Evolutionary conservation across 2,888 invertebrate species (phyloP).

Genomic region (Thereva unica): DNA sequence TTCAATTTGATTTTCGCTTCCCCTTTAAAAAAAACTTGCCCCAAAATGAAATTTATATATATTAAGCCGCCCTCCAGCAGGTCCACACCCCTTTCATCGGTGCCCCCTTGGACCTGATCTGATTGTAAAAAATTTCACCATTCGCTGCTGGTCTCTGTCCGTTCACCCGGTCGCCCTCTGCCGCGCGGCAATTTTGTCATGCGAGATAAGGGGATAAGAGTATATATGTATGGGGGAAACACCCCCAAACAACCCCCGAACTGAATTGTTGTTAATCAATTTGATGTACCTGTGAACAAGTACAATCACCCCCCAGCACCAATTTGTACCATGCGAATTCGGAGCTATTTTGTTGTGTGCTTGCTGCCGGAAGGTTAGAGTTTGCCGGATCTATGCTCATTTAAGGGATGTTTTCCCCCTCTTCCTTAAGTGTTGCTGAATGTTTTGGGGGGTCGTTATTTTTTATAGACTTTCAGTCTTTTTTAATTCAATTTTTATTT

Average conservation of each 20-base stretch:
- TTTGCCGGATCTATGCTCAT: slow-evolving; percentile 17
- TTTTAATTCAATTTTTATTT: slow-evolving; percentile 37
- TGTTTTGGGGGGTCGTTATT: slow-evolving; percentile 24
- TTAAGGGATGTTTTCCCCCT: slow-evolving; percentile 13
- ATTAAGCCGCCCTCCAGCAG: slow-evolving; percentile 23
- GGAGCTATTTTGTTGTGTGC: neutral
- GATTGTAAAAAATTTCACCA: slow-evolving; percentile 18
- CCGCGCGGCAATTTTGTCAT: no score
- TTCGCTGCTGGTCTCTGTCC: no score
- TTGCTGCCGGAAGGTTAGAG: no score
- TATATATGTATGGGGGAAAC: neutral
- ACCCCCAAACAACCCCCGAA: neutral
- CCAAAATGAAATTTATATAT: slow-evolving; percentile 9
- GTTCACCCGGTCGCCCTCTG: no score
- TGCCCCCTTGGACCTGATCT: slow-evolving; percentile 14
- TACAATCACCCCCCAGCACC: slow-evolving; percentile 44
- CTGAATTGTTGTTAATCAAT: slow-evolving; percentile 44
- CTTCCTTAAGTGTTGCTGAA: neutral
- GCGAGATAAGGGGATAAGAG: no score
- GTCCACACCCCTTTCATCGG: slow-evolving; percentile 4
- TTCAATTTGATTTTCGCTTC: slow-evolving; percentile 30
- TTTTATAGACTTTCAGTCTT: slow-evolving; percentile 24
- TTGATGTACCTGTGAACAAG: slow-evolving; percentile 48
- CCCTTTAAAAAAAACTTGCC: neutral
- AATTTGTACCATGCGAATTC: slow-evolving; percentile 8